Evolutionary conservation across 2,888 invertebrate genomes (phyloP).

Genomic region (Terebella lapidaria): DNA sequence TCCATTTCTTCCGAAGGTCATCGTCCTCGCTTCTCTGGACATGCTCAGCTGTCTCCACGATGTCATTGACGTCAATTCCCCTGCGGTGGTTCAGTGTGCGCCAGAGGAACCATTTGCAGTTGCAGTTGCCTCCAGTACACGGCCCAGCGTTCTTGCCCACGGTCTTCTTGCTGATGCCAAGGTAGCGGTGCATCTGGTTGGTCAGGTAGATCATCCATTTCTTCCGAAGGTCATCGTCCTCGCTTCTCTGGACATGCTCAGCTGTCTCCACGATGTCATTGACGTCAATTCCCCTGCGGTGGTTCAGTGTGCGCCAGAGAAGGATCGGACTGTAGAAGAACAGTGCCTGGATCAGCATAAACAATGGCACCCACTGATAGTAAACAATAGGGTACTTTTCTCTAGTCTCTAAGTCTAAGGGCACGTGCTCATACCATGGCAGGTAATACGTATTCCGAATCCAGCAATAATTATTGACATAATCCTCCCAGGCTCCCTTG

Average conservation of each 20-base stretch:
- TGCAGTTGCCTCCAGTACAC: too few species aligned
- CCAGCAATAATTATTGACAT: conserved; percentile 24
- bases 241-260: conserved; percentile 24
- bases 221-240: neutral
- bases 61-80: conserved; percentile 52
- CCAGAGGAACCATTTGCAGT: too few species aligned
- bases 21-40: conserved; percentile 12
- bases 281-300: conserved; percentile 47
- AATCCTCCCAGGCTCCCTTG: conserved; percentile 21
- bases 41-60: conserved; percentile 41
- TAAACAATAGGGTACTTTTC: conserved; percentile 7
- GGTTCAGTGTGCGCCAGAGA: conserved; percentile 52
- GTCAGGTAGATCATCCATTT: neutral
- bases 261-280: conserved; percentile 46
- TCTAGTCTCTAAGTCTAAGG: conserved; percentile 12
- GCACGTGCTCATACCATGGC: conserved; percentile 35
- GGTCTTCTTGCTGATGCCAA: conserved; percentile 1
- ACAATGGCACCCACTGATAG: conserved; percentile 55
- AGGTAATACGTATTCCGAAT: conserved; percentile 21
- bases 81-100: conserved; percentile 37
- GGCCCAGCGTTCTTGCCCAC: neutral
- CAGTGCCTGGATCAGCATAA: conserved; percentile 56
- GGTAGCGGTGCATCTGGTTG: neutral
- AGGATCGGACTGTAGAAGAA: conserved; percentile 56
- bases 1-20: neutral